These are phyloP conservation scores for Bostrychus sinensis DNA, from an alignment of 2,113 vertebrate species.

Conservation along the genomic window DNA sequence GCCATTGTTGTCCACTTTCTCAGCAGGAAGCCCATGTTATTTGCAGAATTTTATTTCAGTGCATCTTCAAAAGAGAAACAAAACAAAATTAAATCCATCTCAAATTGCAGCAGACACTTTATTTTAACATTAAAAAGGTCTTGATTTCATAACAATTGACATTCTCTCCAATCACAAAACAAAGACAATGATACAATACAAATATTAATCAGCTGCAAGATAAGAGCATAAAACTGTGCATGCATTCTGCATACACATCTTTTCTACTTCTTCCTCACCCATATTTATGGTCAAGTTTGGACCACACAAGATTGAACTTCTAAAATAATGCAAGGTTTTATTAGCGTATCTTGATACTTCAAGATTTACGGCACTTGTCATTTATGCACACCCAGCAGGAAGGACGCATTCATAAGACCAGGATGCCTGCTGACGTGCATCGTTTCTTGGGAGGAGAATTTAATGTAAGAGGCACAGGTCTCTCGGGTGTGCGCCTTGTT, in stretches of 20 bases:
- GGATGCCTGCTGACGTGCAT: slow-evolving; percentile 80
- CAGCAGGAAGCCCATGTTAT: no score
- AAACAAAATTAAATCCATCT: background rate
- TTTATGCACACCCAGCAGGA: slow-evolving; percentile 53
- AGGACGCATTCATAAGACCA: slow-evolving; percentile 52
- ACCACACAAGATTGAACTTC: background rate
- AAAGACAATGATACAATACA: slow-evolving; percentile 51
- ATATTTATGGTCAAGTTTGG: background rate
- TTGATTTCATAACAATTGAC: slow-evolving; percentile 35
- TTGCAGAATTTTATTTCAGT: no score
- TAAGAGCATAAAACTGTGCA: slow-evolving; percentile 68
- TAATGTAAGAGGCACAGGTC: slow-evolving; percentile 80
- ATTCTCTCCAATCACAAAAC: slow-evolving; percentile 39
- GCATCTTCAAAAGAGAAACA: background rate
- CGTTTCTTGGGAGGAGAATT: slow-evolving; percentile 80
- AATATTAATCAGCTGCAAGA: slow-evolving; percentile 61
- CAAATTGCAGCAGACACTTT: slow-evolving; percentile 68
- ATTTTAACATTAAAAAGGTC: slow-evolving; percentile 74
- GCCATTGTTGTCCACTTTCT: no score
- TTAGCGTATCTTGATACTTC: background rate
- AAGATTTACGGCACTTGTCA: slow-evolving; percentile 21
- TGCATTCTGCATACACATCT: slow-evolving; percentile 8
- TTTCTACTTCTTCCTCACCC: slow-evolving; percentile 35
- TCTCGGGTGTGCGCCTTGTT: slow-evolving; percentile 68
- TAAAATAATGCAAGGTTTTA: background rate